Conservation (phyloP, 2,797 vertebrate genomes). For the Onychomys leucogaster region DNA sequence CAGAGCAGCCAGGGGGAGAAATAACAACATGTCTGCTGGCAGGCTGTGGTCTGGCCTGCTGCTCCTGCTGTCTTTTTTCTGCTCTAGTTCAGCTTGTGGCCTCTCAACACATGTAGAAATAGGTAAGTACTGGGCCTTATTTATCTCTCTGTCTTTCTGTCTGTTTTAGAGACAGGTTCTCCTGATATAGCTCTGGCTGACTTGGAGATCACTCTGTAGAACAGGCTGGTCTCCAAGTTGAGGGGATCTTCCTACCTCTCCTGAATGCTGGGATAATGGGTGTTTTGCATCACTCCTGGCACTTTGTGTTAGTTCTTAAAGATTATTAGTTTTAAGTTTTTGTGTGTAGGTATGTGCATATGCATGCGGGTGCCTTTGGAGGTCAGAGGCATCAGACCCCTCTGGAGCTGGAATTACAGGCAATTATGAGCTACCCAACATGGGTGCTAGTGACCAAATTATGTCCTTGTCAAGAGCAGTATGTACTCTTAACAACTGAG, state of each 20-base stretch:
- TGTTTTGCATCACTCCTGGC: not conserved
- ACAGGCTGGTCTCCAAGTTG: not conserved
- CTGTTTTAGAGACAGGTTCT: not conserved
- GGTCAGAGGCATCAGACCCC: not conserved
- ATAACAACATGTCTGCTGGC: constrained; percentile 79
- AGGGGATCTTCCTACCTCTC: not conserved
- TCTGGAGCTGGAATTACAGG: not conserved
- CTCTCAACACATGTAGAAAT: constrained; percentile 90
- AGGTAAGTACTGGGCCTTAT: constrained; percentile 82
- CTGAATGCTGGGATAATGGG: not conserved
- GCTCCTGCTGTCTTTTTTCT: constrained; percentile 70
- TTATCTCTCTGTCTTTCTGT: not conserved
- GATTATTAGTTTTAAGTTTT: not conserved
- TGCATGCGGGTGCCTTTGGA: not conserved
- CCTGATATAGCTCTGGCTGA: not conserved
- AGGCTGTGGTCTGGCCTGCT: constrained; percentile 73
- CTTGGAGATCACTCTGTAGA: not conserved
- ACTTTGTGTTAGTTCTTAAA: not conserved
- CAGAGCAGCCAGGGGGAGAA: not conserved
- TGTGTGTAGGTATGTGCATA: not conserved
- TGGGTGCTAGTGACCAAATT: not conserved
- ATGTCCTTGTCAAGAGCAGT: not conserved
- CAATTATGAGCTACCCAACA: too few relatives aligned
- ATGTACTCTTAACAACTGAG: not conserved
- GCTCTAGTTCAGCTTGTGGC: constrained; percentile 78